Base-by-base conservation (phyloP, 2,113 vertebrate species). In the Siniperca knerii region DNA sequence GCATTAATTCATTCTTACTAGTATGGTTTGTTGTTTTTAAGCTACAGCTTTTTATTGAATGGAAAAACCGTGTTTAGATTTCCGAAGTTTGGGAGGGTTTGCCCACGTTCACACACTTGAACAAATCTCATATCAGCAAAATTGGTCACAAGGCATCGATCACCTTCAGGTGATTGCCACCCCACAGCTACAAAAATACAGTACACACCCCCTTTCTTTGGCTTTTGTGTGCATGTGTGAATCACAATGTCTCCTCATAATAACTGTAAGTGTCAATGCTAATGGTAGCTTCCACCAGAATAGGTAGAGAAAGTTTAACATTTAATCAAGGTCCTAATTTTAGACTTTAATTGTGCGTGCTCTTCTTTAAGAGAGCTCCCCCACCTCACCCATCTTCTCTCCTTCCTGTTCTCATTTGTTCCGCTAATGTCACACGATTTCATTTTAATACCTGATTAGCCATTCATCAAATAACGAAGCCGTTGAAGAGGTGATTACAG, bases 401-500 rank as follows among this genome's bases (percentile, higher is more conserved):
- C 84, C 90, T 94, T 95, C 95, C 94, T 94, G 78, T 89, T 92
- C 93, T 92, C 96, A 95, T 96, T 94, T 94, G 92, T 95, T 92
- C 93, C 75, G 33, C 78, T 86, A 87, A 91, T 86, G 92, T 94
- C 93, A 92, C 85, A 91, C 85, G 71, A 89, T 91, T 94, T 95
- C 92, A 95, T 96, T 96, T 96, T 95, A 95, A 95, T 95, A 95
- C 90, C 90, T 94, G 93, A 96, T 95, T 95, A 96, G 94, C 82
- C 90, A 94, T 94, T 96, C 92, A 94, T 96, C 93, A 94, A 86
- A 93, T 92, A 92, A 92, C 86, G 89, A 92, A 91, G 90, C 58
- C 9, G 74, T 57, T 25, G 46, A 72, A n/a, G 54, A 76, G 82
- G 67, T 90, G 90, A 92, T 92, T 85, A 82, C 89, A 80, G 61